Evolutionary conservation across 2,113 vertebrate species (phyloP).

Genomic region (Cebus imitator): DNA sequence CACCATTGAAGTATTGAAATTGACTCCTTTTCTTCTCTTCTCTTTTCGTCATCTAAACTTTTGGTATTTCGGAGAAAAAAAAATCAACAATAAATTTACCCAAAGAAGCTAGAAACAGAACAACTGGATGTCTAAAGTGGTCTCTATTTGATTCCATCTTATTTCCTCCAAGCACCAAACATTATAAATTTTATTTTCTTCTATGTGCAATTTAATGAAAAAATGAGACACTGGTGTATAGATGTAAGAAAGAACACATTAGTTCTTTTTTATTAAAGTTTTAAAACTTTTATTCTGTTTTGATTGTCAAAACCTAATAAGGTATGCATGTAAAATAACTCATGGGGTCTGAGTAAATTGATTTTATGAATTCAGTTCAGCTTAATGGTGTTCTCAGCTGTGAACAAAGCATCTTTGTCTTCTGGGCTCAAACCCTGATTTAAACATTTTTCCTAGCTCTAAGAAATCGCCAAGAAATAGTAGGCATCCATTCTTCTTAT

Average conservation of each 20-base stretch:
- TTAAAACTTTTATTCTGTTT: neutral
- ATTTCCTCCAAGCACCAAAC: neutral
- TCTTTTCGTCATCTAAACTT: conserved; percentile 33
- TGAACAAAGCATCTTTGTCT: neutral
- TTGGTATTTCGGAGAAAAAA: neutral
- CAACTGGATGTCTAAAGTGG: neutral
- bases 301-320: neutral
- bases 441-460: neutral
- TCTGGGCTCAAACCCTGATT: neutral
- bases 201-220: neutral
- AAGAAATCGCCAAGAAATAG: neutral
- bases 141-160: neutral
- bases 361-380: neutral
- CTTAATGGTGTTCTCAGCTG: neutral
- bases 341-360: neutral
- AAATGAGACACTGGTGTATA: neutral
- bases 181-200: neutral
- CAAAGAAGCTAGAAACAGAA: neutral
- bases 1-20: conserved; percentile 19
- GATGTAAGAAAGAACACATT: neutral
- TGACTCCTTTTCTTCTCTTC: neutral
- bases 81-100: neutral
- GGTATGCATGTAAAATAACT: neutral
- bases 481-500: neutral
- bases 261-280: neutral